A percentile compares a stretch with the other conserved stretches of the same genome.
These are phyloP conservation scores for Eubasilissa splendida DNA, from an alignment of 2,888 invertebrate species.

Conservation along the genomic window DNA sequence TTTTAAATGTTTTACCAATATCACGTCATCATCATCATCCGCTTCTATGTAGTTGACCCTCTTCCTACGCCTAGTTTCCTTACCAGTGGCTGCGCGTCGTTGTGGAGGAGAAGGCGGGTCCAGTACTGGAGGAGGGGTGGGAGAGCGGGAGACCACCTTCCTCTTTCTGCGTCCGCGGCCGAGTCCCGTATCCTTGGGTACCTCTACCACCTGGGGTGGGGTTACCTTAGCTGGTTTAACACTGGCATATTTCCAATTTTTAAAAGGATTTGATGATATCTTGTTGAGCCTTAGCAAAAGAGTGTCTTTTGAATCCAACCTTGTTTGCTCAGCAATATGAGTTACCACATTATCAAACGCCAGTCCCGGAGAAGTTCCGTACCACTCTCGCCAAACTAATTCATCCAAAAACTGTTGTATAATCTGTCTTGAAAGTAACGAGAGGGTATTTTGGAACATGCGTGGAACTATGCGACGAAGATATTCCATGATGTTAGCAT, in stretches of 20 bases:
- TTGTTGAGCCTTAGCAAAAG: constrained; percentile 78
- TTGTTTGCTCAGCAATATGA: constrained; percentile 87
- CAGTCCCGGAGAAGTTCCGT: constrained; percentile 82
- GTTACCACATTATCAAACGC: constrained; percentile 87
- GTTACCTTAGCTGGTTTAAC: constrained; percentile 59
- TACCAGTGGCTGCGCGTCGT: constrained; percentile 62
- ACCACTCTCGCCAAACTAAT: constrained; percentile 90
- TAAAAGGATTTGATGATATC: constrained; percentile 73
- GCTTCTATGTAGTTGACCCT: constrained; percentile 64
- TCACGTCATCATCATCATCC: constrained; percentile 67
- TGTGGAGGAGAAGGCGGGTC: constrained; percentile 61
- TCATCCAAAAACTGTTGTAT: constrained; percentile 94
- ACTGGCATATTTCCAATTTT: constrained; percentile 68
- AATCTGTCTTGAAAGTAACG: constrained; percentile 85
- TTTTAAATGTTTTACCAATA: constrained; percentile 41
- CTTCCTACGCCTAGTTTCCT: constrained; percentile 63
- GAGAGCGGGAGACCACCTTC: constrained; percentile 70
- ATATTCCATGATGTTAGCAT: constrained; percentile 90
- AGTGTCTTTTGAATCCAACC: constrained; percentile 76
- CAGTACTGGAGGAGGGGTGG: constrained; percentile 63
- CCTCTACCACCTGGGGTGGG: constrained; percentile 61
- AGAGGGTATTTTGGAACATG: constrained; percentile 92
- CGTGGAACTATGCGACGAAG: constrained; percentile 87
- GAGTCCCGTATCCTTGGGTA: constrained; percentile 63
- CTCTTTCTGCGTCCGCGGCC: constrained; percentile 68